phyloP scores from a whole-genome alignment of 2,113 vertebrate species.

The Motacilla alba region DNA sequence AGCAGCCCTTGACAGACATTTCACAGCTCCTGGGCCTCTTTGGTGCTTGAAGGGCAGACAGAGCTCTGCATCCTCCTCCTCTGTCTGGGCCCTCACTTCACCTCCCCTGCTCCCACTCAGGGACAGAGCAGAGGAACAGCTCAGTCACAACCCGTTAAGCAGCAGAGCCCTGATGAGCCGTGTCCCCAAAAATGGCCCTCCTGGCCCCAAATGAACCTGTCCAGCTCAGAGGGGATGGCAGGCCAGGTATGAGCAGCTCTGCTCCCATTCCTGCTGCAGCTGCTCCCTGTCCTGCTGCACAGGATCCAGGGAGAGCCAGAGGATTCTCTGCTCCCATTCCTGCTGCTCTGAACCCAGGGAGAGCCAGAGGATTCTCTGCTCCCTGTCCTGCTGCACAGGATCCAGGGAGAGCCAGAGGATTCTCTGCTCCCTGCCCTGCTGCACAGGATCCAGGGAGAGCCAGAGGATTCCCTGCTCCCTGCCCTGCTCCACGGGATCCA shows the following conservation, averaged over 20 bases:
- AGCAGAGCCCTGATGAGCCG: neutral
- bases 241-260: neutral
- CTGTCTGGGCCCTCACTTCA: neutral
- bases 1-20: neutral
- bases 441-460: fast-evolving
- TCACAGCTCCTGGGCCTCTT: neutral
- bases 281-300: neutral
- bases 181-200: neutral
- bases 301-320: neutral
- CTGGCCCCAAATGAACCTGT: neutral
- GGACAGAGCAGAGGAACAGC: neutral
- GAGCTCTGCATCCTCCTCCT: neutral
- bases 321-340: neutral
- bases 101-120: neutral
- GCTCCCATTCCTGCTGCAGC: neutral
- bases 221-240: neutral
- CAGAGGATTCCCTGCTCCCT: neutral
- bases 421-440: neutral
- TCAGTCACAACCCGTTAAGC: neutral
- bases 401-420: neutral
- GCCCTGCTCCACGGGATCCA: fast-evolving
- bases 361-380: fast-evolving
- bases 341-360: fast-evolving
- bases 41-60: neutral
- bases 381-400: neutral